Base-by-base conservation (phyloP, 2,888 invertebrate genomes). In the Lasioglossum morio region DNA sequence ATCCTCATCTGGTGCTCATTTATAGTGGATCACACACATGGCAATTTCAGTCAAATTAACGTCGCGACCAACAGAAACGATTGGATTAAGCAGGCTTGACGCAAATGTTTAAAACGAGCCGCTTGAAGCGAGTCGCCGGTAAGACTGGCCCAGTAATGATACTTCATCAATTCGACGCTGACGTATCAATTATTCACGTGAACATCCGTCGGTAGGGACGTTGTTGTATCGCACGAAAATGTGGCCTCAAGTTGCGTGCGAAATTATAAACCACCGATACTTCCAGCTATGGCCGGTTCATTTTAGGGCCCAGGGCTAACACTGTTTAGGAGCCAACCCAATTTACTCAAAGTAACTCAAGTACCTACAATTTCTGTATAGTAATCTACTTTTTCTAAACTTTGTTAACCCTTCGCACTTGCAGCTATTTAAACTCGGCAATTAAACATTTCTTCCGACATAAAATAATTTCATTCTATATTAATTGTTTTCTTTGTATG, bases 31-130 rank as follows among this genome's bases (percentile, higher is more conserved):
- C 85, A 37, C 70, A 72, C 85, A 79, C 81, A 81, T 85, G 85
- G 85, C 72, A 86, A 86, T 86, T 86, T 86, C 86, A 85, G 86
- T 80, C 85, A 79, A 85, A 86, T 86, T 81, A 85, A 78, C 85
- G 85, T 84, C 84, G 81, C 72, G 75, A 81, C 72, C 53, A 66
- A 53, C 40, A 57, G 66, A 46, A 84, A 81, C 74, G 74, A 53
- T 53, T 63, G 63, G 79, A 77, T 82, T 77, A 77, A 85, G 40
- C 46, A 16, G n/a, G 57, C 73, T 72, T 63, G 79, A 60, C 74
- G 73, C 70, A 74, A 76, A 81, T 69, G 57, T 69, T 69, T 69
- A 34, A 81, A 46, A 57, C 75, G 46, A 27, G 14, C 48, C 57
- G n/a, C 23, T 40, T 27, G n/a, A 72, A 69, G 72, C 69, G 73